Conservation (phyloP, 2,113 vertebrate genomes). For the Nicator chloris region DNA sequence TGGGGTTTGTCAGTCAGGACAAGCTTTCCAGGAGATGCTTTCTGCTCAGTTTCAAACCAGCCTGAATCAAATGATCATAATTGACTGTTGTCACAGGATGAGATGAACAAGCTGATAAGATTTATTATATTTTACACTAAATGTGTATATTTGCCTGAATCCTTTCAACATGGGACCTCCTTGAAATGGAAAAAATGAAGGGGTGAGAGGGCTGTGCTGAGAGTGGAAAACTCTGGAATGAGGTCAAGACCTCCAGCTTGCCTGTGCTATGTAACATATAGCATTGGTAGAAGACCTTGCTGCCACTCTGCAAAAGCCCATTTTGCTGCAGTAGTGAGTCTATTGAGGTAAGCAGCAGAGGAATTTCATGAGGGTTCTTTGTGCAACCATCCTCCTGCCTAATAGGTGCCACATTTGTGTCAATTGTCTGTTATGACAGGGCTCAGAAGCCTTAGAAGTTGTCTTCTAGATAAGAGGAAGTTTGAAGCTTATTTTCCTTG, state of each 20-base stretch:
- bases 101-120: slow-evolving; percentile 56
- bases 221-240: neutral
- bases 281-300: neutral
- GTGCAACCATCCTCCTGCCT: neutral
- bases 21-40: neutral
- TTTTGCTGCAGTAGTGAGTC: neutral
- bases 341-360: neutral
- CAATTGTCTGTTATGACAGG: neutral
- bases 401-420: neutral
- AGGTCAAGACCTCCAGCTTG: neutral
- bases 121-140: slow-evolving; percentile 36
- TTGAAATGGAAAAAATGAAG: slow-evolving; percentile 13
- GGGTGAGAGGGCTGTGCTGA: neutral
- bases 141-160: neutral
- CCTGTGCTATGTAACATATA: neutral
- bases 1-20: slow-evolving; percentile 41
- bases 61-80: neutral
- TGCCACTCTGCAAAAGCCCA: neutral
- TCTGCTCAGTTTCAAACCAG: slow-evolving; percentile 45
- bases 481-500: slow-evolving; percentile 32
- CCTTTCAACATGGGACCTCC: neutral
- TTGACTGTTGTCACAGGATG: slow-evolving; percentile 20
- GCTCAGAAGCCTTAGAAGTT: neutral
- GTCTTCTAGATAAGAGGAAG: neutral
- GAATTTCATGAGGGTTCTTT: neutral